Evolutionary conservation across 2,797 vertebrate species (phyloP).

Genomic region (Tadarida brasiliensis): DNA sequence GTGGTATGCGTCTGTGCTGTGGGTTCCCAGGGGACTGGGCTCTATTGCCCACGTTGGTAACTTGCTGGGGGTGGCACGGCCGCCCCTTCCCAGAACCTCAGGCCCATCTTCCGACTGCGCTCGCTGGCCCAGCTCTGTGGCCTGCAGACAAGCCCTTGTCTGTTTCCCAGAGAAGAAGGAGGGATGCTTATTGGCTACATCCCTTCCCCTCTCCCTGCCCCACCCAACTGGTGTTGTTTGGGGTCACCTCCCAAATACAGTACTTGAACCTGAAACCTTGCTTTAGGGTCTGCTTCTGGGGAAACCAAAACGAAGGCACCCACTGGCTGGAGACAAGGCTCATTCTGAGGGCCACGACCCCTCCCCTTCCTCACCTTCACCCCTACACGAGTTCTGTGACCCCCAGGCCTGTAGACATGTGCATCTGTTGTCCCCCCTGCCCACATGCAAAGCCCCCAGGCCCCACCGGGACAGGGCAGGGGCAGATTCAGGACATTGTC

Average conservation of each 20-base stretch:
- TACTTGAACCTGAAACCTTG: not conserved
- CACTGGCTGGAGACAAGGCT: not conserved
- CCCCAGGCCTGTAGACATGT: not conserved
- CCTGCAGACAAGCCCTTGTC: not conserved
- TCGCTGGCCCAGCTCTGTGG: not conserved
- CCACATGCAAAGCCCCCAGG: accelerated
- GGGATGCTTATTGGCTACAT: not conserved
- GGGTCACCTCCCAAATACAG: not conserved
- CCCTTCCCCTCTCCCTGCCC: not conserved
- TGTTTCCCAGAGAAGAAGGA: not conserved
- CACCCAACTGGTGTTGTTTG: not conserved
- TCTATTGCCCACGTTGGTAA: no score
- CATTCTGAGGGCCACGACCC: not conserved
- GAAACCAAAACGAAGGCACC: not conserved
- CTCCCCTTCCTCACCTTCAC: not conserved
- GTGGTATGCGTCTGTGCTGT: no score
- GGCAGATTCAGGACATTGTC: not conserved
- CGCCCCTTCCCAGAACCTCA: not conserved
- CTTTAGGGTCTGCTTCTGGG: not conserved
- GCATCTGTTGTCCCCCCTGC: accelerated
- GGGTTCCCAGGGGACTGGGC: no score
- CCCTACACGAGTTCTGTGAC: accelerated
- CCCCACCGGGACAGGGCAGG: not conserved
- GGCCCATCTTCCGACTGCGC: not conserved
- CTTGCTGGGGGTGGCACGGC: not conserved